Evolutionary conservation across 2,113 vertebrate species (phyloP).

Genomic region (Cichladusa arquata): DNA sequence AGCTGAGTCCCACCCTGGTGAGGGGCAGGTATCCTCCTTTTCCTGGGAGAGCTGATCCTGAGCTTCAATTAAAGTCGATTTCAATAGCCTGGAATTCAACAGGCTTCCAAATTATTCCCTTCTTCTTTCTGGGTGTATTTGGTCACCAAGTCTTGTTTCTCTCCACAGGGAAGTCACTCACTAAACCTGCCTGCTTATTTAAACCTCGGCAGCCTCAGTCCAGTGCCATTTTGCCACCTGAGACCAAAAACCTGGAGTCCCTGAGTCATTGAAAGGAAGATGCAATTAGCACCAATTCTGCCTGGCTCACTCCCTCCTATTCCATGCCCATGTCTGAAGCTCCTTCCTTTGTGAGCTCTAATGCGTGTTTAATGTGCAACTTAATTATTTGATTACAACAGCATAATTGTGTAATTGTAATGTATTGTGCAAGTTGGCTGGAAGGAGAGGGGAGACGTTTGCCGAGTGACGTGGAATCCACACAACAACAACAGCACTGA

Average conservation of each 20-base stretch:
- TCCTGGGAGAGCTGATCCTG: not conserved
- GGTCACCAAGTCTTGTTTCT: not conserved
- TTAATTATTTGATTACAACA: constrained; percentile 86
- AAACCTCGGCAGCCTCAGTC: constrained; percentile 34
- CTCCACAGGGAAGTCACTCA: not conserved
- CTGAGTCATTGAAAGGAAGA: constrained; percentile 40
- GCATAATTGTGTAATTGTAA: constrained; percentile 81
- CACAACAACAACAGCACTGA: constrained; percentile 66
- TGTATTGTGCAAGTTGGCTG: constrained; percentile 74
- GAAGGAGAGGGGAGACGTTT: constrained; percentile 68
- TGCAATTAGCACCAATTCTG: constrained; percentile 51
- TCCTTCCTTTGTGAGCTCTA: constrained; percentile 74
- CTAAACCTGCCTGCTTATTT: constrained; percentile 37
- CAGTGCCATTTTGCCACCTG: constrained; percentile 32
- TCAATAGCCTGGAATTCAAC: not conserved
- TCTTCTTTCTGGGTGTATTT: not conserved
- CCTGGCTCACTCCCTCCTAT: constrained; percentile 46
- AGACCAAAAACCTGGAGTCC: constrained; percentile 37
- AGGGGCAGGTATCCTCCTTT: not conserved
- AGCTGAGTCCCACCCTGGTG: not conserved
- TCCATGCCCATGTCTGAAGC: constrained; percentile 53
- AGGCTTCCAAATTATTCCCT: not conserved
- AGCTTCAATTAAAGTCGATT: not conserved
- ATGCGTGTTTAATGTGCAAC: constrained; percentile 80
- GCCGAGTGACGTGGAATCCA: constrained; percentile 67